Evolutionary conservation across 2,888 invertebrate genomes (phyloP).

Genomic region (Serrognathus titanus): DNA sequence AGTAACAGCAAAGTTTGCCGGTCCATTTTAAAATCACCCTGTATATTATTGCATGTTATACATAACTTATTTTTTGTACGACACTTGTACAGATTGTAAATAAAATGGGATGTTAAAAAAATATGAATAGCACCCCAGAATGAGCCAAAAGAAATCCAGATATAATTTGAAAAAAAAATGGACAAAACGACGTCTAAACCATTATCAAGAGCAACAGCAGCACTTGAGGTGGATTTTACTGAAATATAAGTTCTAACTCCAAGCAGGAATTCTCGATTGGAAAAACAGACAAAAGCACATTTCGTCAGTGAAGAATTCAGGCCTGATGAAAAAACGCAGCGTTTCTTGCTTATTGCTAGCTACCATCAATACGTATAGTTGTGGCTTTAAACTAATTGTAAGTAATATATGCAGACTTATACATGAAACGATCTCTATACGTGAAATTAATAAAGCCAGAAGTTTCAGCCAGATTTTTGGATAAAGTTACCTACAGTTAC

Average conservation of each 20-base stretch:
- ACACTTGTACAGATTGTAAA: too few species aligned
- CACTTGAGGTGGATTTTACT: constrained; percentile 68
- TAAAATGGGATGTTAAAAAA: too few species aligned
- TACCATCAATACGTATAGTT: constrained; percentile 77
- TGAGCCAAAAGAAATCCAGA: too few species aligned
- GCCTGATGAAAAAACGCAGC: constrained; percentile 77
- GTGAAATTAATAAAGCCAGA: constrained; percentile 71
- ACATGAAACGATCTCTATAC: constrained; percentile 74
- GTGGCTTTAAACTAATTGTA: constrained; percentile 72
- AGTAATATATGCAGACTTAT: constrained; percentile 69
- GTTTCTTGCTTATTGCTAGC: constrained; percentile 78
- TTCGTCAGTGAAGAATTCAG: constrained; percentile 69
- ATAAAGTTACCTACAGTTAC: constrained; percentile 61
- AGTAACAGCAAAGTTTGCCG: too few species aligned
- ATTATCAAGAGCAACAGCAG: constrained; percentile 55
- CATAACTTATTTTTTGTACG: too few species aligned
- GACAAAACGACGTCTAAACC: constrained; percentile 51
- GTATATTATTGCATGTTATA: too few species aligned
- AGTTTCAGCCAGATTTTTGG: constrained; percentile 66
- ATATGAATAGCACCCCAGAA: too few species aligned
- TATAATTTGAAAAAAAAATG: constrained; percentile 40
- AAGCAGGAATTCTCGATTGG: constrained; percentile 66
- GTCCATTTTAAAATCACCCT: too few species aligned
- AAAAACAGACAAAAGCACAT: constrained; percentile 72
- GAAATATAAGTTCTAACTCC: constrained; percentile 78